Conservation (phyloP, 2,113 vertebrate genomes). For the Paralichthys olivaceus region DNA sequence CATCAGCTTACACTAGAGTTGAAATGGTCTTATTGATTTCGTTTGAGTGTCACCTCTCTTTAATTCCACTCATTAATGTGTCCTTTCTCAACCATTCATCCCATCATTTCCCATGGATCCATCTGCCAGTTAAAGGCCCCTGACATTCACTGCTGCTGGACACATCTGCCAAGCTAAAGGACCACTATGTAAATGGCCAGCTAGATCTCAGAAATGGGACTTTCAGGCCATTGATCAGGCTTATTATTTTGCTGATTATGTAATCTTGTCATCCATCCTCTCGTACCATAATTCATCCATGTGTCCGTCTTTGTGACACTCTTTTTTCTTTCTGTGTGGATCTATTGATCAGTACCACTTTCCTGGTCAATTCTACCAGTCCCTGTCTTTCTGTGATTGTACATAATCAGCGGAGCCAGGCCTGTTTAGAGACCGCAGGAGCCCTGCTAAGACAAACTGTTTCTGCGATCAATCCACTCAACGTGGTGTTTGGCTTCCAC, state of each 20-base stretch:
- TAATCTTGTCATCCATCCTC: slow-evolving; percentile 30
- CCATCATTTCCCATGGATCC: slow-evolving; percentile 24
- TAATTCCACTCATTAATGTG: slow-evolving; percentile 37
- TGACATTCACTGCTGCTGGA: slow-evolving; percentile 21
- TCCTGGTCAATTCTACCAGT: slow-evolving; percentile 37
- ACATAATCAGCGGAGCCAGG: slow-evolving; percentile 44
- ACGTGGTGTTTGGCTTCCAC: not conserved
- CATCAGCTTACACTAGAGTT: not conserved
- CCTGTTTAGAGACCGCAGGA: slow-evolving; percentile 33
- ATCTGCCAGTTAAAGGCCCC: slow-evolving; percentile 23
- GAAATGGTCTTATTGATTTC: no score
- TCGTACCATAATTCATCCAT: slow-evolving; percentile 33
- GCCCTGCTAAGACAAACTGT: slow-evolving; percentile 35
- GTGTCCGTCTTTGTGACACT: slow-evolving; percentile 17
- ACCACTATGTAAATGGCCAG: slow-evolving; percentile 22
- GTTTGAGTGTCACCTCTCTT: slow-evolving; percentile 22
- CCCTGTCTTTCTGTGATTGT: slow-evolving; percentile 50
- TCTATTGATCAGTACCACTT: slow-evolving; percentile 53
- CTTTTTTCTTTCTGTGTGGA: slow-evolving; percentile 34
- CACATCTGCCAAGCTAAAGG: slow-evolving; percentile 25
- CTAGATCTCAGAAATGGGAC: slow-evolving; percentile 4
- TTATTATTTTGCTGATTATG: slow-evolving; percentile 22
- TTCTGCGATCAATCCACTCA: slow-evolving; percentile 64
- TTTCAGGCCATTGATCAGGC: slow-evolving; percentile 14
- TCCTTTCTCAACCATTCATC: slow-evolving; percentile 11